A percentile compares a stretch with the other conserved stretches of the same genome.
phyloP scores from a whole-genome alignment of 2,113 vertebrate genomes.

The Catharus fuscescens region DNA sequence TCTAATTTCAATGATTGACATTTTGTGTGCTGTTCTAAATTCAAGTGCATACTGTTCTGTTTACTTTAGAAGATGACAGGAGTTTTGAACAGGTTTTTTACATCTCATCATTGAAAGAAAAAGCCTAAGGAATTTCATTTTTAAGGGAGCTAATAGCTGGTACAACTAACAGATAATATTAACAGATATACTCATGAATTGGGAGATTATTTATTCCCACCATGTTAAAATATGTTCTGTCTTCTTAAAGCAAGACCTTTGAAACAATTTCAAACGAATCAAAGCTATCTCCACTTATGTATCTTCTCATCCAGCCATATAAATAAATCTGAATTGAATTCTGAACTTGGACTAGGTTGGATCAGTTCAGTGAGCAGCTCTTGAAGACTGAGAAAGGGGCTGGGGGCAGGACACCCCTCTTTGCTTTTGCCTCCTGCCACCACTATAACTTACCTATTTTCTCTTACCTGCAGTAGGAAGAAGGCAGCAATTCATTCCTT shows the following conservation, averaged over 20 bases:
- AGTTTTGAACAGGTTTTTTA: background rate
- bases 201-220: background rate
- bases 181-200: background rate
- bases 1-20: constrained; percentile 21
- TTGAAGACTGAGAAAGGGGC: background rate
- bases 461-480: background rate
- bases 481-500: background rate
- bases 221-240: background rate
- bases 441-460: background rate
- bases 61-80: background rate
- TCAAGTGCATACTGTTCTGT: background rate
- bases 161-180: background rate
- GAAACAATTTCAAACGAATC: background rate
- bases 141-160: background rate
- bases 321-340: background rate
- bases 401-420: background rate
- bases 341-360: background rate
- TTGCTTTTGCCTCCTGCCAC: background rate
- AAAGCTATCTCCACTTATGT: background rate
- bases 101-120: background rate
- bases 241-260: background rate
- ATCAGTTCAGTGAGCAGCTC: background rate
- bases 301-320: background rate
- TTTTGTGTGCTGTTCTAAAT: background rate
- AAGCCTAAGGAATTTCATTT: background rate